phyloP scores from a whole-genome alignment of 2,888 invertebrate genomes.

The Ectemnius lituratus region DNA sequence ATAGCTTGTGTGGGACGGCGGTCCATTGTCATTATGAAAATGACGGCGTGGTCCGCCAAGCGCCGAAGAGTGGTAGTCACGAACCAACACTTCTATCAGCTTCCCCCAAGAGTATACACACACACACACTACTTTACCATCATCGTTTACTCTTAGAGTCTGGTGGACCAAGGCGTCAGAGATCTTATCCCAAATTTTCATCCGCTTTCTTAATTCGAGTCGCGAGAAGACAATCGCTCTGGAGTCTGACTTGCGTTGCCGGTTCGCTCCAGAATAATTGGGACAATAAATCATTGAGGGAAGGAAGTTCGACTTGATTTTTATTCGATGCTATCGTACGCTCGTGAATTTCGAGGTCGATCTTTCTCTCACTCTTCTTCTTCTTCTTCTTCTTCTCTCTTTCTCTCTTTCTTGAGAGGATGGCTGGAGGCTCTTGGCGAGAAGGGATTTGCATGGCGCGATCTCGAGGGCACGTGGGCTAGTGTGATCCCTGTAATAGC shows the following conservation, averaged over 20 bases:
- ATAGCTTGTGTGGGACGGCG: conserved; percentile 54
- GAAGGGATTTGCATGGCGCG: conserved; percentile 54
- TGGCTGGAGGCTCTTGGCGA: conserved; percentile 18
- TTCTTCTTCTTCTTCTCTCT: no score
- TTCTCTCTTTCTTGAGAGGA: neutral
- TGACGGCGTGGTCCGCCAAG: conserved; percentile 55
- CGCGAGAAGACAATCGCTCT: neutral
- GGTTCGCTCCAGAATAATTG: conserved; percentile 4
- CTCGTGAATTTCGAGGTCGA: conserved; percentile 38
- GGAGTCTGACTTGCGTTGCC: neutral
- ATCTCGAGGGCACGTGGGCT: conserved; percentile 59
- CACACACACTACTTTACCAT: neutral
- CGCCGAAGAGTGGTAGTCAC: conserved; percentile 52
- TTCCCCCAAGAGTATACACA: neutral
- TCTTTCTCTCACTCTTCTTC: neutral
- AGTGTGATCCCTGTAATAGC: conserved; percentile 64
- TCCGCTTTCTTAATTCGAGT: neutral
- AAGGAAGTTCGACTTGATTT: neutral
- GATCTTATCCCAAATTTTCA: conserved; percentile 8
- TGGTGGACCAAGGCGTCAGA: neutral
- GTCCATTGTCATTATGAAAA: conserved; percentile 68
- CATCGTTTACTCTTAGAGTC: neutral
- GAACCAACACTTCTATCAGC: conserved; percentile 41
- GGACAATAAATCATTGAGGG: neutral
- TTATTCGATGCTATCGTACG: neutral